Evolutionary conservation across 2,113 vertebrate genomes (phyloP).

Genomic region (Trachemys scripta): DNA sequence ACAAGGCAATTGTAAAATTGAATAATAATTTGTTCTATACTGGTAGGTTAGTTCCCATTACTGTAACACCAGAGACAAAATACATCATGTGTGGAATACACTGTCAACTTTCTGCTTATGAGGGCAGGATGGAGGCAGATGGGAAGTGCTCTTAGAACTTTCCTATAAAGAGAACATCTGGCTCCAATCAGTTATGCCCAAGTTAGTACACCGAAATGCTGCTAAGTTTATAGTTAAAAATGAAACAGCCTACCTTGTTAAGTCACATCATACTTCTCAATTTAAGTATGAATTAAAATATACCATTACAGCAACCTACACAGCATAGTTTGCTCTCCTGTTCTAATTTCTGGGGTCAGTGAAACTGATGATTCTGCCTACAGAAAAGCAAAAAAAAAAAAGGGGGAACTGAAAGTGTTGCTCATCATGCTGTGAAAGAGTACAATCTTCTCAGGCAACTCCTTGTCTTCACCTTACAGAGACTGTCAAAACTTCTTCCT

Average conservation of each 20-base stretch:
- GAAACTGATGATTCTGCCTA: background rate
- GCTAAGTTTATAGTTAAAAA: constrained; percentile 14
- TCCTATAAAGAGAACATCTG: background rate
- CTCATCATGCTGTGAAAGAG: background rate
- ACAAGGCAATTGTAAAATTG: background rate
- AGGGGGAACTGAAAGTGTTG: background rate
- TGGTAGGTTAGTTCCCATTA: background rate
- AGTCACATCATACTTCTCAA: constrained; percentile 29
- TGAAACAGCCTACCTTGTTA: background rate
- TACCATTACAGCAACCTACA: background rate
- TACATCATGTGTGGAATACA: too few relatives aligned
- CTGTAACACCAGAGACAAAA: background rate
- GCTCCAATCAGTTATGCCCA: background rate
- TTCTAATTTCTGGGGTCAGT: background rate
- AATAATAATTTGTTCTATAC: background rate
- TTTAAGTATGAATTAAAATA: constrained; percentile 35
- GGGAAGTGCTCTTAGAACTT: background rate
- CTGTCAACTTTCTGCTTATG: background rate
- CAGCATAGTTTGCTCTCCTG: background rate
- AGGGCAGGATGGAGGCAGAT: background rate
- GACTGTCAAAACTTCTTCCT: background rate
- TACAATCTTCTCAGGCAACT: background rate
- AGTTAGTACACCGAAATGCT: background rate
- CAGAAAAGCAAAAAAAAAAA: background rate
- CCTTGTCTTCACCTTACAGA: background rate